A percentile compares a stretch with the other conserved stretches of the same genome.
Evolutionary conservation across 2,113 vertebrate genomes (phyloP).

Genomic region (Ceyx margarethae): DNA sequence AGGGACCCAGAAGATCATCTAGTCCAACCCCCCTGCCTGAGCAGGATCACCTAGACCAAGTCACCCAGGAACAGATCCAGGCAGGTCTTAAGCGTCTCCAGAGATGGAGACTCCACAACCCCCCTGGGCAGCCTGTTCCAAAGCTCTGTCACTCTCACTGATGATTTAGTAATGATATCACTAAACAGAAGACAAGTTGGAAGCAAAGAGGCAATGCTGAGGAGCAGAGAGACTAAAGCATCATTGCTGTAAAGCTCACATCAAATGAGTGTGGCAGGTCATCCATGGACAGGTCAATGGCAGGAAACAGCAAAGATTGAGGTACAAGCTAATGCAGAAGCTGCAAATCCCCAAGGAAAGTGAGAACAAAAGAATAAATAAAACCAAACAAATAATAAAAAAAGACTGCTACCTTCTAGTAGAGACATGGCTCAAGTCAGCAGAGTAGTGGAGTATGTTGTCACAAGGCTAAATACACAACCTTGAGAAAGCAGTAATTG

Average conservation of each 20-base stretch:
- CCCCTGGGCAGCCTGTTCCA: too few species aligned
- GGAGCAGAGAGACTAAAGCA: not conserved
- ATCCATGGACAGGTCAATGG: not conserved
- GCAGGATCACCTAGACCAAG: too few species aligned
- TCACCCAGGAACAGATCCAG: too few species aligned
- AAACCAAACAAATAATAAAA: not conserved
- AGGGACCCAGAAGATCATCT: too few species aligned
- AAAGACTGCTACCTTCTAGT: not conserved
- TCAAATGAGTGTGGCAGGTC: not conserved
- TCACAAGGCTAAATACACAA: not conserved
- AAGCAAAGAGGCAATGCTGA: not conserved
- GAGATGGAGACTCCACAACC: too few species aligned
- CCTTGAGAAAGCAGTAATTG: not conserved
- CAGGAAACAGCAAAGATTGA: not conserved
- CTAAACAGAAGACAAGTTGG: not conserved
- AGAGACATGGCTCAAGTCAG: not conserved
- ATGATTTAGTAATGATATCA: not conserved
- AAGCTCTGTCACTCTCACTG: too few species aligned
- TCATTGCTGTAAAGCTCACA: not conserved
- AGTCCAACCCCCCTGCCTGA: too few species aligned
- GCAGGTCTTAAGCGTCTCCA: too few species aligned
- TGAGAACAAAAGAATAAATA: not conserved
- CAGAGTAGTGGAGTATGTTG: not conserved
- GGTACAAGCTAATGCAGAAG: not conserved
- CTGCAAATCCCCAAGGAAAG: not conserved